Evolutionary conservation across 2,888 invertebrate species (phyloP).

Genomic region (Hypercompe scribonia): DNA sequence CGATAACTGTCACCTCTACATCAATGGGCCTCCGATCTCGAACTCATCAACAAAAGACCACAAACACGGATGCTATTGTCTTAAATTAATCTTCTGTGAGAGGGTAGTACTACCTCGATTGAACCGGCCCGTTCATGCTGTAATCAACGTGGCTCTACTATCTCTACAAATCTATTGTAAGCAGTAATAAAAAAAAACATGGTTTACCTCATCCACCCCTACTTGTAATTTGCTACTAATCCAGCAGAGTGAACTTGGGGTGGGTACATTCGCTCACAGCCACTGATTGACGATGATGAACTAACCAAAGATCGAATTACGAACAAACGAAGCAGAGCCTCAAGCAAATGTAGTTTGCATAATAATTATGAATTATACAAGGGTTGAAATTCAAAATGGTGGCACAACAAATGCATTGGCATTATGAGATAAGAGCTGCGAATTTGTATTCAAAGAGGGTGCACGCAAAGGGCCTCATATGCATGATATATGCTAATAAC

Average conservation of each 20-base stretch:
- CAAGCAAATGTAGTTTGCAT: constrained; percentile 46
- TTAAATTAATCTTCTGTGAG: too few species aligned
- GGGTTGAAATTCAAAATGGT: constrained; percentile 40
- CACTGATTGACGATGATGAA: constrained; percentile 13
- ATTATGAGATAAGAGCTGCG: constrained; percentile 56
- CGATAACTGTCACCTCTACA: too few species aligned
- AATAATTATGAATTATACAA: constrained; percentile 43
- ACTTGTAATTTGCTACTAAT: not conserved
- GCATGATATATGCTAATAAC: constrained; percentile 55
- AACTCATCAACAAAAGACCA: too few species aligned
- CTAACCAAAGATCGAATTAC: constrained; percentile 23
- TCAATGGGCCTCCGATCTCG: too few species aligned
- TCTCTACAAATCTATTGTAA: too few species aligned
- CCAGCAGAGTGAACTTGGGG: not conserved
- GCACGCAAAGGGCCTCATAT: constrained; percentile 49
- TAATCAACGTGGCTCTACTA: too few species aligned
- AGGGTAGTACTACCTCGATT: too few species aligned
- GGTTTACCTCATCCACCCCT: not conserved
- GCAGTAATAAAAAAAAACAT: too few species aligned
- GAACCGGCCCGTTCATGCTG: too few species aligned
- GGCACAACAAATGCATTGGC: constrained; percentile 52
- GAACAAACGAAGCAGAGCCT: constrained; percentile 38
- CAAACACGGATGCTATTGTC: too few species aligned
- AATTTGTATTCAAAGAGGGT: constrained; percentile 63
- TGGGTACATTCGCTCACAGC: constrained; percentile 4